Conservation (phyloP, 2,113 vertebrate species). For the Neogobius melanostomus region DNA sequence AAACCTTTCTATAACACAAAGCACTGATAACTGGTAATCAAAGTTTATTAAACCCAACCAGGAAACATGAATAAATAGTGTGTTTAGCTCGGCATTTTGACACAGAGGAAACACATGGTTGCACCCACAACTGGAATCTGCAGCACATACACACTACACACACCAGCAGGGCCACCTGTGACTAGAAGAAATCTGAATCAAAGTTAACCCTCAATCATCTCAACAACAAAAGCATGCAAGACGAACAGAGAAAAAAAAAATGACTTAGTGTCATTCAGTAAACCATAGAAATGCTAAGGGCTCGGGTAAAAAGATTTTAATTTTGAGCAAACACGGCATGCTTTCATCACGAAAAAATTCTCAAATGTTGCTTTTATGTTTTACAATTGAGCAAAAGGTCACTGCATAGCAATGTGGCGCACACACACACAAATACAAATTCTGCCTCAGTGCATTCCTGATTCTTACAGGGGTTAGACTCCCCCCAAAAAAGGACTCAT, state of each 20-base stretch:
- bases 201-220: constrained; percentile 3
- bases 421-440: constrained; percentile 61
- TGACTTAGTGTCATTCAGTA: neutral
- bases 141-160: constrained; percentile 29
- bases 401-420: constrained; percentile 50
- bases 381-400: constrained; percentile 55
- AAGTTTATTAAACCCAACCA: constrained; percentile 26
- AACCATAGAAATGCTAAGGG: neutral
- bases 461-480: constrained; percentile 60
- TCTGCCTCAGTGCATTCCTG: constrained; percentile 58
- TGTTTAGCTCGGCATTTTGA: constrained; percentile 37
- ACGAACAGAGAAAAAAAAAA: neutral
- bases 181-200: neutral
- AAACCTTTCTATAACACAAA: neutral
- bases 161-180: neutral
- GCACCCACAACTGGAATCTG: constrained; percentile 29
- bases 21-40: constrained; percentile 20
- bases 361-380: constrained; percentile 35
- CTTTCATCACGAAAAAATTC: constrained; percentile 14
- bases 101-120: constrained; percentile 49
- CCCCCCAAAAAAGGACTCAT: constrained; percentile 59
- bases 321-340: constrained; percentile 3
- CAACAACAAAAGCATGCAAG: neutral
- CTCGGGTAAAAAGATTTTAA: neutral
- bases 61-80: constrained; percentile 19